Conservation (phyloP, 2,888 invertebrate genomes). For the Trichacis sp. region DNA sequence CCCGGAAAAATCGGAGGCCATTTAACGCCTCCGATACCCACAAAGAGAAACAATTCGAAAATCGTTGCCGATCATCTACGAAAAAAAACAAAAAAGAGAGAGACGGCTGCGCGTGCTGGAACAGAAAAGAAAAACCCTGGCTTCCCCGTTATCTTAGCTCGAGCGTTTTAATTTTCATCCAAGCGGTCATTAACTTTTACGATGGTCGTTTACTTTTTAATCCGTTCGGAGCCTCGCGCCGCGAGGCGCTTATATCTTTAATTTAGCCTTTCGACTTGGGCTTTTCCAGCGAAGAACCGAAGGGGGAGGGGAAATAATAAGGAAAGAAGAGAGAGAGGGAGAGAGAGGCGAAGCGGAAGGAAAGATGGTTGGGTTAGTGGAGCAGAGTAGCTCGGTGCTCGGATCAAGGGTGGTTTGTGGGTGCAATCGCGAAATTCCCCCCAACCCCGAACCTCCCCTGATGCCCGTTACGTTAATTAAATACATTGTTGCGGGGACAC, state of each 20-base stretch:
- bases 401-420: conserved; percentile 62
- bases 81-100: no score
- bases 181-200: conserved; percentile 67
- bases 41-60: no score
- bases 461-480: conserved; percentile 53
- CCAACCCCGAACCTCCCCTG: conserved; percentile 61
- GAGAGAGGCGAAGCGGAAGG: conserved; percentile 23
- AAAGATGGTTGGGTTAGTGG: conserved; percentile 48
- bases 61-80: no score
- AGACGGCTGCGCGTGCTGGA: no score
- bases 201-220: conserved; percentile 67
- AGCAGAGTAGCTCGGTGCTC: conserved; percentile 46
- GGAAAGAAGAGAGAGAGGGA: conserved; percentile 7
- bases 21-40: no score
- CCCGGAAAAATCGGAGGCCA: no score
- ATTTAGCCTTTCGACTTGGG: conserved; percentile 59
- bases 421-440: conserved; percentile 61
- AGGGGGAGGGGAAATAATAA: not conserved
- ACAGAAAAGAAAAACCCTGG: no score
- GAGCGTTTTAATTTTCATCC: conserved; percentile 68
- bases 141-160: conserved; percentile 46
- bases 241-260: conserved; percentile 51
- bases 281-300: conserved; percentile 16
- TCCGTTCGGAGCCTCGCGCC: conserved; percentile 61
- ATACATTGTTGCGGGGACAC: conserved; percentile 57